Conservation (phyloP, 2,888 invertebrate genomes). For the Drosophila anceps region DNA sequence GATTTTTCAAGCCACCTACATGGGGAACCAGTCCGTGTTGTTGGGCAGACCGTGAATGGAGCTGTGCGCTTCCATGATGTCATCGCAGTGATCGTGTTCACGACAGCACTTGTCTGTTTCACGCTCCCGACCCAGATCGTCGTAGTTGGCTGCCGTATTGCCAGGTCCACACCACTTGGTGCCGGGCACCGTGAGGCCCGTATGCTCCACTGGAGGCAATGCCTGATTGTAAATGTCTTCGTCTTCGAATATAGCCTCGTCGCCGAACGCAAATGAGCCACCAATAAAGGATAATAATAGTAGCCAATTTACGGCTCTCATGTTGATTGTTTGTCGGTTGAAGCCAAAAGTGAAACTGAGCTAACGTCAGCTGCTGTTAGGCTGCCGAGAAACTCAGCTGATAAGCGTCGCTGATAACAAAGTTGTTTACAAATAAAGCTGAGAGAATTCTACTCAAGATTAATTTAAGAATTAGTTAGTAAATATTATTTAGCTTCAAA, state of each 20-base stretch:
- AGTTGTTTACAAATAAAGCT: background rate
- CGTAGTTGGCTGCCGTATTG: conserved; percentile 91
- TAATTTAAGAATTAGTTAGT: background rate
- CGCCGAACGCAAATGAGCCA: conserved; percentile 60
- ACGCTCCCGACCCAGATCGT: conserved; percentile 92
- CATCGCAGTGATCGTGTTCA: conserved; percentile 89
- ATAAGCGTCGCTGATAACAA: conserved; percentile 27
- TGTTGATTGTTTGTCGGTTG: conserved; percentile 24
- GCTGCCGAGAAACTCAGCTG: conserved; percentile 14
- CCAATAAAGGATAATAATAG: conserved; percentile 24
- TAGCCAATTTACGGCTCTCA: conserved; percentile 26
- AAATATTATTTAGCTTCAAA: background rate
- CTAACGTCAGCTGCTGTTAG: conserved; percentile 20
- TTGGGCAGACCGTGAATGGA: conserved; percentile 75
- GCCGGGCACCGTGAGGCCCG: conserved; percentile 87
- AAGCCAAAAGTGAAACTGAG: conserved; percentile 39
- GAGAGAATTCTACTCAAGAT: background rate
- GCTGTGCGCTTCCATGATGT: conserved; percentile 79
- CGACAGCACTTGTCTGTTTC: conserved; percentile 95
- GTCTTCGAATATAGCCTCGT: conserved; percentile 84
- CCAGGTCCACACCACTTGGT: conserved; percentile 98
- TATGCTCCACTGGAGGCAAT: conserved; percentile 73
- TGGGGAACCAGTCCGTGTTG: conserved; percentile 84
- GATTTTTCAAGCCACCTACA: conserved; percentile 70
- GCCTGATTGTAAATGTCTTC: conserved; percentile 84